These are phyloP conservation scores for Acyrthosiphon pisum DNA, from an alignment of 1,140 invertebrate genomes.

Conservation along the genomic window DNA sequence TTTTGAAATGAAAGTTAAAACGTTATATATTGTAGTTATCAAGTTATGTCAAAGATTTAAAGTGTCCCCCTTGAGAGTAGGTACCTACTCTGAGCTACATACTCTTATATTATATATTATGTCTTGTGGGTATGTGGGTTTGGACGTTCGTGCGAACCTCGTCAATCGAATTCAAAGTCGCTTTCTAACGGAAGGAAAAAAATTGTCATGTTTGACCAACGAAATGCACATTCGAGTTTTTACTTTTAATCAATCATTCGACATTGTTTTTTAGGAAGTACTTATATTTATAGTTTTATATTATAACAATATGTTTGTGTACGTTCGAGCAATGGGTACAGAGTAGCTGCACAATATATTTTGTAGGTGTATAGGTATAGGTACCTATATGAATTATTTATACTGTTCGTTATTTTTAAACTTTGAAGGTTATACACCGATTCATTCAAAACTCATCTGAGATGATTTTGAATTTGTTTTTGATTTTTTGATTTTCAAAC, in stretches of 20 bases:
- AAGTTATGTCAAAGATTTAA: background rate
- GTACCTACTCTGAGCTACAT: background rate
- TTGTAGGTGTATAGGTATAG: no score
- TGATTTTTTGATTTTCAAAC: background rate
- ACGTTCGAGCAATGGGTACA: background rate
- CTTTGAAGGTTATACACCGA: background rate
- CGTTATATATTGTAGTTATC: background rate
- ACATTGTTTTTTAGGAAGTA: background rate
- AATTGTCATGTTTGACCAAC: background rate
- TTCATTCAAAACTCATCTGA: background rate
- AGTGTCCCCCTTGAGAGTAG: background rate
- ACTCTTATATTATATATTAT: background rate
- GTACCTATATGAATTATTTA: background rate
- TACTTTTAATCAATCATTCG: background rate
- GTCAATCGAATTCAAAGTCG: background rate
- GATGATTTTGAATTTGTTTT: background rate
- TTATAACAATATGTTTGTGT: background rate
- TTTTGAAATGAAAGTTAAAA: background rate
- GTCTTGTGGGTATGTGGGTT: background rate
- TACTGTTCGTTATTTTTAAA: background rate
- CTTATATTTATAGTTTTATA: background rate
- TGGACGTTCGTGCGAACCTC: background rate
- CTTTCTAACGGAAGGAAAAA: background rate
- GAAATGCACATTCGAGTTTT: background rate
- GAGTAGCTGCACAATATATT: background rate